Evolutionary conservation across 1,140 invertebrate genomes (phyloP), one percentile per base, ranked within the genome.

Genomic region (Drosophila subpulchrella): DNA sequence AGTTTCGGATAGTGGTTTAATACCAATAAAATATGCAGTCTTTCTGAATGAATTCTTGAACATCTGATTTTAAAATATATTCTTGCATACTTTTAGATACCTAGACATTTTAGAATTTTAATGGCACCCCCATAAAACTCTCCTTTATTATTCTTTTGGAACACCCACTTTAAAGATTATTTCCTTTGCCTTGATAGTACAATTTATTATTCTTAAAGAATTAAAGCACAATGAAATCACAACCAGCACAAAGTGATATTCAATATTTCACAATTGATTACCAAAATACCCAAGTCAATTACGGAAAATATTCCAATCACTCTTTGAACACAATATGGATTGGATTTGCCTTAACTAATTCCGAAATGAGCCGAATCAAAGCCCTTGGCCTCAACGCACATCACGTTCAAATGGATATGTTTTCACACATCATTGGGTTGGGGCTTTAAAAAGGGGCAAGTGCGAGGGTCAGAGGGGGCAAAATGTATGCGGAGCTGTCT

Each of bases 381-480:
- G 39, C 61, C 56, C 13, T 63, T 63, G 61, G 61, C 61, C 58
- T 63, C 39, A 36, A 17, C 30, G 61, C n/a, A 61, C 39, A 61
- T 65, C 56, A 65, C 57, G 62, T 65, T 46, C 61, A 50, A 57
- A 71, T 71, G 67, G 44, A 41, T 57, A 71, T 50, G 54, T 71
- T 71, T 71, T 71, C 67, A 71, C 67, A 71, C 65, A 71, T 71
- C 65, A 58, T 48, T 71, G 66, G 42, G 15, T 12, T 42, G 32
- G 24, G 20, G 12, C 20, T 12, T 7, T 13, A 34, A 1, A 1
- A 30, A 20, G 20, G 2, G 10, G 20, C 11, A 30, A 17, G n/a
- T 34, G 17, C 6, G 3, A 11, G 46, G 34, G 61, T 17, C 8
- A 3, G 0, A 0, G 32, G 8, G 32, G 30, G 32, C 32, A 8